Conservation (phyloP, 2,113 vertebrate species). For the Lipotes vexillifer region DNA sequence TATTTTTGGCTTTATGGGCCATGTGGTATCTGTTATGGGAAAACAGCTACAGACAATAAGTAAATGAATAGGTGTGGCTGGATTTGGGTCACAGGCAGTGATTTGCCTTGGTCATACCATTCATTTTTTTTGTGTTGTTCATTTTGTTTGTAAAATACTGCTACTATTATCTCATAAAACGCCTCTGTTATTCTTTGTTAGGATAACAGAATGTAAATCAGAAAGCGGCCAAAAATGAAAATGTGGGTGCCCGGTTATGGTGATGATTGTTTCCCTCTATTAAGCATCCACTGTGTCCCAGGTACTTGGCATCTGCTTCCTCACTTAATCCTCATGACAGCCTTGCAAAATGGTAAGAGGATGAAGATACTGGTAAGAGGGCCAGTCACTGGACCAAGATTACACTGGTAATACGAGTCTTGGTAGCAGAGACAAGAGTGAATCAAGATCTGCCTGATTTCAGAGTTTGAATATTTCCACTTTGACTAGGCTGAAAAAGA, state of each 20-base stretch:
- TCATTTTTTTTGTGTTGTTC: conserved; percentile 3
- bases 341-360: neutral
- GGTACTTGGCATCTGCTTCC: neutral
- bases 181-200: neutral
- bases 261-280: neutral
- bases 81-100: neutral
- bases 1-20: neutral
- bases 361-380: neutral
- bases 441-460: neutral
- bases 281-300: neutral
- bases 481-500: neutral
- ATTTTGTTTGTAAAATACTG: conserved; percentile 3
- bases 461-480: neutral
- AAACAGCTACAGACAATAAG: neutral
- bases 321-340: neutral
- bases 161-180: neutral
- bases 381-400: neutral
- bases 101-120: neutral
- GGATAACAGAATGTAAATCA: neutral
- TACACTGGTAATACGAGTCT: neutral
- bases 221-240: neutral
- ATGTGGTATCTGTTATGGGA: neutral
- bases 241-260: neutral
- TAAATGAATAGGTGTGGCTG: neutral
- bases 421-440: neutral